These are phyloP conservation scores for Sandelia bainsii DNA, from an alignment of 2,797 vertebrate genomes.

Conservation along the genomic window DNA sequence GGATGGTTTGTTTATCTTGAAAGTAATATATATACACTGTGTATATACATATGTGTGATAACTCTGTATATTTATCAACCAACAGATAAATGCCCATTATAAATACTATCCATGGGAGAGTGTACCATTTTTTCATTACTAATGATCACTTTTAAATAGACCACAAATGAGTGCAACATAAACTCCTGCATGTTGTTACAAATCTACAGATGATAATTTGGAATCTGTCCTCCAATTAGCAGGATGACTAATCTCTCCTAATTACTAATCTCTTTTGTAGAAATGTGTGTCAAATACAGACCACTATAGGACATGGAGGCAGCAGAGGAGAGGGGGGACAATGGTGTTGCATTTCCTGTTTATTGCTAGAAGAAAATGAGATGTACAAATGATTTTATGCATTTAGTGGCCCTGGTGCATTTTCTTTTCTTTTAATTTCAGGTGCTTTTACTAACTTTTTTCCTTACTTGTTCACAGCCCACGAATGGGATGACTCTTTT, in stretches of 20 bases:
- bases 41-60: background rate
- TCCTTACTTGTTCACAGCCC: background rate
- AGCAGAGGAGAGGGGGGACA: background rate
- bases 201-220: background rate
- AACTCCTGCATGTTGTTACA: background rate
- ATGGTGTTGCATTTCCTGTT: background rate
- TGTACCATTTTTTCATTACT: background rate
- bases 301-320: background rate
- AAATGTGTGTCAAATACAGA: background rate
- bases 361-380: background rate
- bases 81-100: background rate
- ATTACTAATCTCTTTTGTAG: background rate
- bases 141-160: background rate
- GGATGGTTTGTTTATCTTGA: background rate
- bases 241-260: background rate
- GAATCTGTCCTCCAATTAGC: background rate
- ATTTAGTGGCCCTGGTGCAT: background rate
- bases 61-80: background rate
- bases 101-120: background rate
- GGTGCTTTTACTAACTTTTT: background rate
- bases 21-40: too few species aligned
- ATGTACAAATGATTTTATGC: background rate
- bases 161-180: background rate
- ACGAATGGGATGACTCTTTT: background rate
- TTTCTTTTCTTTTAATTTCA: background rate